These are phyloP conservation scores for Drosophila siamana DNA, from an alignment of 2,888 invertebrate species.

Conservation along the genomic window DNA sequence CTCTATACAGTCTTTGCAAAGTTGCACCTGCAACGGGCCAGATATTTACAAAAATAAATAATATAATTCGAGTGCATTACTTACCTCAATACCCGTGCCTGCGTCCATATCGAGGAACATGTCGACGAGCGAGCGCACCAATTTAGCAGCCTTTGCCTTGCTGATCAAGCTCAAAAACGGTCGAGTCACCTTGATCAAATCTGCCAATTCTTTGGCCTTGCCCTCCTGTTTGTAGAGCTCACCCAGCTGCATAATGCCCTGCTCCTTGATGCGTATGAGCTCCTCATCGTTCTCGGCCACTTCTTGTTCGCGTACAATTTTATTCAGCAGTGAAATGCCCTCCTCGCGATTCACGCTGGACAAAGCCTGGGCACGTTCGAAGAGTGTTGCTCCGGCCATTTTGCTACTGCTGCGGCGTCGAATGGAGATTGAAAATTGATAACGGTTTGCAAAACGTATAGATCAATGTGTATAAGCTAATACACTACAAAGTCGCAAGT, in stretches of 20 bases:
- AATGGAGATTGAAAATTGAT: slow-evolving; percentile 37
- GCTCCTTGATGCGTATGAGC: slow-evolving; percentile 95
- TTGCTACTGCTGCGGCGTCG: slow-evolving; percentile 70
- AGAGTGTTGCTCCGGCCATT: slow-evolving; percentile 96
- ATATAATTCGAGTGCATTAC: not conserved
- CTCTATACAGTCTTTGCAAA: slow-evolving; percentile 99
- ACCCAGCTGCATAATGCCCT: slow-evolving; percentile 96
- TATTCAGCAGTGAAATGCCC: slow-evolving; percentile 90
- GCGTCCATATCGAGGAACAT: slow-evolving; percentile 98
- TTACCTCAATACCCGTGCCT: slow-evolving; percentile 94
- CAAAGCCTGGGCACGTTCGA: slow-evolving; percentile 93
- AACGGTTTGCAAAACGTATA: slow-evolving; percentile 27
- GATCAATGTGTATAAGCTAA: slow-evolving; percentile 30
- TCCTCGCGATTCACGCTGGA: slow-evolving; percentile 91
- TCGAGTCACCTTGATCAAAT: slow-evolving; percentile 96
- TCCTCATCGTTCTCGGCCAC: slow-evolving; percentile 94
- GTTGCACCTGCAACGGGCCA: slow-evolving; percentile 87
- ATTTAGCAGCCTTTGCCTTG: slow-evolving; percentile 99
- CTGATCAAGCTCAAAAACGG: slow-evolving; percentile 98
- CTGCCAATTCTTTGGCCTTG: slow-evolving; percentile 95
- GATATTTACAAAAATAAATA: not conserved
- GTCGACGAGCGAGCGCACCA: slow-evolving; percentile 98
- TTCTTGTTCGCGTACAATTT: slow-evolving; percentile 92
- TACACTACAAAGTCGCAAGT: slow-evolving; percentile 36
- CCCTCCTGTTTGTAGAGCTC: slow-evolving; percentile 96